Conservation (phyloP, 1,140 invertebrate genomes). For the Bombus polaris region DNA sequence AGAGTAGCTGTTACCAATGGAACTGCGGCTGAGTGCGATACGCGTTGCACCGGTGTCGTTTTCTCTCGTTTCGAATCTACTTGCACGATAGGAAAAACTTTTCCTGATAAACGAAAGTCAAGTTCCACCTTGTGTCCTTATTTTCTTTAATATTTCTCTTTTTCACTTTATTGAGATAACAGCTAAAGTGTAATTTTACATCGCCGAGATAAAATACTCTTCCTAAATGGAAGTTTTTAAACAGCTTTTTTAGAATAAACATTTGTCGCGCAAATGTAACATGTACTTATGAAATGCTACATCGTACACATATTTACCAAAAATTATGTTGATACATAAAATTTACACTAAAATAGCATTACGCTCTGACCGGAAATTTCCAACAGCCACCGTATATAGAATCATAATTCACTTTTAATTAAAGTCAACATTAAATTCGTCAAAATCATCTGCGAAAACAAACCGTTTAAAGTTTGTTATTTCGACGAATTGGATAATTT, state of each 20-base stretch:
- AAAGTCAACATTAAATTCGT: background rate
- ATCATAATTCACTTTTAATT: background rate
- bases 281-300: background rate
- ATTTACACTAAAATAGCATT: background rate
- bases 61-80: background rate
- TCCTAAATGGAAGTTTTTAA: background rate
- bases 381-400: background rate
- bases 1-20: background rate
- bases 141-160: background rate
- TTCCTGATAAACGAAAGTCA: slow-evolving; percentile 4
- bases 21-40: no score
- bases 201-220: background rate
- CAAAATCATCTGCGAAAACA: background rate
- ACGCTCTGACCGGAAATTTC: background rate
- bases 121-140: background rate
- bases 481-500: background rate
- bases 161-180: background rate
- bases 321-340: background rate
- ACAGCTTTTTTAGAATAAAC: background rate
- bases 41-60: background rate
- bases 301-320: background rate
- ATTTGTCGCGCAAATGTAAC: background rate
- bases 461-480: background rate
- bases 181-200: background rate
- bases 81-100: background rate